Percentiles rank a stretch among this genome's conserved stretches.
These are phyloP conservation scores for Drosophila bunnanda DNA, from an alignment of 2,888 invertebrate species.

Conservation along the genomic window DNA sequence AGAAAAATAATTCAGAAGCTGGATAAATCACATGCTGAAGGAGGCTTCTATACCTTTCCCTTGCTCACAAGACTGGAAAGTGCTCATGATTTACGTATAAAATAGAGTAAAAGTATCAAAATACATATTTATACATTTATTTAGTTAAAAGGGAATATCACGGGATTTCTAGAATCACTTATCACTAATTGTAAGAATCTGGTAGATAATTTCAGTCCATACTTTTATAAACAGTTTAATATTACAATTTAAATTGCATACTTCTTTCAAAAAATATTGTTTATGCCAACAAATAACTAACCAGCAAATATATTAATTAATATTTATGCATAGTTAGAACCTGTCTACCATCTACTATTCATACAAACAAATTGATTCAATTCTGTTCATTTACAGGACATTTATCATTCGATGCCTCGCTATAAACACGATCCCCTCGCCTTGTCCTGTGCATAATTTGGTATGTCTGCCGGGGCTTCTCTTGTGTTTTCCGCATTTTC, in stretches of 20 bases:
- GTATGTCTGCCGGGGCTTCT: slow-evolving; percentile 7
- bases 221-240: background rate
- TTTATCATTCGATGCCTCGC: slow-evolving; percentile 8
- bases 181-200: background rate
- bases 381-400: background rate
- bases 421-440: slow-evolving; percentile 6
- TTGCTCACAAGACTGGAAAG: background rate
- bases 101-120: background rate
- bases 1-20: slow-evolving; percentile 2
- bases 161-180: background rate
- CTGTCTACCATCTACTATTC: background rate
- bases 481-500: slow-evolving; percentile 22
- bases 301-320: background rate
- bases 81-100: background rate
- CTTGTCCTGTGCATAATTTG: slow-evolving; percentile 62
- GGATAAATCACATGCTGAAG: slow-evolving; percentile 18
- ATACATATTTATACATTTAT: background rate
- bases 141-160: background rate
- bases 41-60: background rate
- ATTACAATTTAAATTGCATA: background rate
- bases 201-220: background rate
- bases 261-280: background rate
- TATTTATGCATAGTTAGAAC: no score
- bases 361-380: background rate
- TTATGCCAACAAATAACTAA: background rate